Evolutionary conservation across 2,797 vertebrate species (phyloP), one percentile per base, ranked within the genome.

Genomic region (Gymnoscopelus microlampas): DNA sequence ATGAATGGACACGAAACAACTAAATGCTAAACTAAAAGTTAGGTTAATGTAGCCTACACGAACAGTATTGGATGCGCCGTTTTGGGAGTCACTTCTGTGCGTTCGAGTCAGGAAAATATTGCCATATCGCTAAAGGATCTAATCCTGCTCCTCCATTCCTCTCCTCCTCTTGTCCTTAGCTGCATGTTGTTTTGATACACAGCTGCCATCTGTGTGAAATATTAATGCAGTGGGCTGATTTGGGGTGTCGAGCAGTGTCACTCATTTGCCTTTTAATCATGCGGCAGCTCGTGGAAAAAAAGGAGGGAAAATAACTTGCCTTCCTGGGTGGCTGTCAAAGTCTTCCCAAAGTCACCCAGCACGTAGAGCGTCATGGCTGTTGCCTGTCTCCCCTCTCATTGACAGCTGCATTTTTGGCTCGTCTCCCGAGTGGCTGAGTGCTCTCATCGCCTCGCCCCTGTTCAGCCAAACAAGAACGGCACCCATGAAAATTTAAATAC

Each of bases 241-340:
- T 91, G 90, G 91, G 91, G 84, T 94, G 91, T 93, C 87, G 90
- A 93, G 91, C 88, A 87, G 88, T 91, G 92, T 93, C 92, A 93
- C 91, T 95, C 92, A 94, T 94, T 93, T 94, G 91, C 89, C 92
- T 94, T 94, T 95, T 94, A 95, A 95, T 94, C 93, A 94, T 93
- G 89, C 84, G 68, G 86, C 87, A 89, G 89, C 85, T 88, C 86
- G 14, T 39, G 62, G 85, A 92, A 88, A 90, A 90, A 88, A 74
- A 87, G 87, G 84, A 85, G 83, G 83, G 79, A 88, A 91, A 85
- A 91, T 88, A 89, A 90, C 84, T 89, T 87, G 79, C 85, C 86
- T 86, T 90, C 81, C 89, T 90, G 89, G 89, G 88, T 88, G 86
- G 90, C 88, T 88, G 89, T 93, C 92, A 94, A 92, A 93, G 92